Evolutionary conservation across 2,888 invertebrate species (phyloP), one percentile per base, ranked within the genome.

Genomic region (Polydesmus complanatus): DNA sequence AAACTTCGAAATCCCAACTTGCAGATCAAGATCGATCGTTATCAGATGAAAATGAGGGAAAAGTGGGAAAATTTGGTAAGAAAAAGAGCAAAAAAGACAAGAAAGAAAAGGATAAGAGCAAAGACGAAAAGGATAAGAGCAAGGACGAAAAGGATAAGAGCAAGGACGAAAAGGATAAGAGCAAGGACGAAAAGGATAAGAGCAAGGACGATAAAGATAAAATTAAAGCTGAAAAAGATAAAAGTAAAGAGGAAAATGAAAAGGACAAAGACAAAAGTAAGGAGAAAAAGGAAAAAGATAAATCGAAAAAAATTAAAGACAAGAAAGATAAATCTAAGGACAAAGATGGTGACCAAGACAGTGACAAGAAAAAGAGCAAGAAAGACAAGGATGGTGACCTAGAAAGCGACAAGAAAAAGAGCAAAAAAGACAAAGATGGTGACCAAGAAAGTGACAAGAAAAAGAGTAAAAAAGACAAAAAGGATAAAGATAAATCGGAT

Each of bases 201-300:
- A 58, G 58, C 60, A 66, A 63, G 61, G 64, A 67, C 26, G 61
- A 65, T 27, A 63, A 61, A 37, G 64, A 64, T 21, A n/a, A n/a
- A n/a, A n/a, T n/a, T n/a, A n/a, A n/a, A n/a, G 78, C 79, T 70
- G 79, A 79, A 54, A 68, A 68, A 62, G 65, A 61, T 56, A 64
- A 54, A 52, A 66, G 65, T 61, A 53, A 63, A 50, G 65, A 55
- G 27, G 56, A 55, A 1, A 65, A 63, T 27, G 63, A 63, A 53
- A 59, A 64, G 27, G 61, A 62, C 21, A 63, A 61, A 26, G 56
- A 64, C 19, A 64, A 64, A 49, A 61, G 65, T 23, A 65, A 66
- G 37, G 64, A 61, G 54, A 54, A 60, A 25, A 63, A 57, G 50
- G 52, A 54, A 11, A 61, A 60, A 19, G 14, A 37, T 8, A 37